These are phyloP conservation scores for Ctena decussata DNA, from an alignment of 2,888 invertebrate species.

Conservation along the genomic window DNA sequence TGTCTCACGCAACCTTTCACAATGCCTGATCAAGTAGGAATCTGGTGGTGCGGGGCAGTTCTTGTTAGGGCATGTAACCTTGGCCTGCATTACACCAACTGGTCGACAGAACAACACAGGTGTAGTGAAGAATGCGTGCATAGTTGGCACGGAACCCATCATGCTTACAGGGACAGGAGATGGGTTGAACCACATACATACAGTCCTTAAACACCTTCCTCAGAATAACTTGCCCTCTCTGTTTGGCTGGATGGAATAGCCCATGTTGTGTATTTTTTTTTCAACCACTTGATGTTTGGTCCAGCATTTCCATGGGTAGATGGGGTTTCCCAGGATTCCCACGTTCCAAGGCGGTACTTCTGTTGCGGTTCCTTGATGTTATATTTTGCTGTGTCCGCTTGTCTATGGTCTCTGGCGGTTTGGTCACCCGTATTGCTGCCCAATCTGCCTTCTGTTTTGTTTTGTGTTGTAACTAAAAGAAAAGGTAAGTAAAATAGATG, in stretches of 20 bases:
- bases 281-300: conserved; percentile 12
- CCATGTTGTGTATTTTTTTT: background rate
- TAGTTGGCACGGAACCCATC: conserved; percentile 1
- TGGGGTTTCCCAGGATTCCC: background rate
- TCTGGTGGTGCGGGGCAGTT: conserved; percentile 12
- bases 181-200: conserved; percentile 4
- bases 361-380: no score
- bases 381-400: no score
- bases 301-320: background rate
- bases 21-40: background rate
- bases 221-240: background rate
- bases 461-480: no score
- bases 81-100: conserved; percentile 11
- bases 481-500: no score
- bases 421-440: no score
- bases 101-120: conserved; percentile 16
- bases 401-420: no score
- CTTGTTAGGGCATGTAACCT: conserved; percentile 16
- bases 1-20: no score
- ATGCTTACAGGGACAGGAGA: conserved; percentile 8
- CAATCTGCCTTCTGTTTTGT: no score
- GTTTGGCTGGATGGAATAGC: conserved; percentile 4
- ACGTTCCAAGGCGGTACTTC: no score
- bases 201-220: conserved; percentile 15
- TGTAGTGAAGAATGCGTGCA: conserved; percentile 1